Conservation (phyloP, 2,888 invertebrate species). For the Cyclophora albipunctata region DNA sequence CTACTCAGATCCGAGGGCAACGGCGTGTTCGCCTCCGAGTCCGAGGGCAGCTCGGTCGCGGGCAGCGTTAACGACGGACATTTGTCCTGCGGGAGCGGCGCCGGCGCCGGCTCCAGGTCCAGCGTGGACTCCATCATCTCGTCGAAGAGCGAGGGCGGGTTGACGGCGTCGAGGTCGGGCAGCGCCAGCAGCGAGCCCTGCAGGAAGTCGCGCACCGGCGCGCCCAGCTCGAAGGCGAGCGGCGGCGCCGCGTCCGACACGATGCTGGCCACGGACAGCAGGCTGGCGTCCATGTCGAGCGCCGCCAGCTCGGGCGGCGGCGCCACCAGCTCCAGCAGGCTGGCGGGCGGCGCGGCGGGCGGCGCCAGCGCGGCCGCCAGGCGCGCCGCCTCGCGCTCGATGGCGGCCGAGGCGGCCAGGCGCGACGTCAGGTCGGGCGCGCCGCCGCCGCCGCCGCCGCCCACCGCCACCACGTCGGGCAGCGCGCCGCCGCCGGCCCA, state of each 20-base stretch:
- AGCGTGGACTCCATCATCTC: slow-evolving; percentile 79
- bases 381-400: slow-evolving; percentile 43
- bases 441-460: slow-evolving; percentile 55
- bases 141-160: slow-evolving; percentile 83
- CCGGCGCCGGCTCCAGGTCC: slow-evolving; percentile 64
- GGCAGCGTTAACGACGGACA: slow-evolving; percentile 74
- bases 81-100: slow-evolving; percentile 75
- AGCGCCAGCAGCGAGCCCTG: slow-evolving; percentile 54
- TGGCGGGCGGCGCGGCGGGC: slow-evolving; percentile 79
- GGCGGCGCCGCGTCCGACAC: slow-evolving; percentile 85
- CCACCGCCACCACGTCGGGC: slow-evolving; percentile 72
- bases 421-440: slow-evolving; percentile 39
- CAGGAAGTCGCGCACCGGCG: slow-evolving; percentile 71
- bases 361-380: slow-evolving; percentile 71
- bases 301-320: slow-evolving; percentile 89
- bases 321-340: slow-evolving; percentile 86
- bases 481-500: slow-evolving; percentile 76
- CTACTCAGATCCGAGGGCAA: slow-evolving; percentile 83
- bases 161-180: slow-evolving; percentile 80
- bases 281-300: slow-evolving; percentile 86
- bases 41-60: slow-evolving; percentile 73
- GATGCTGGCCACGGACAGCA: slow-evolving; percentile 89
- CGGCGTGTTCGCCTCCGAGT: slow-evolving; percentile 75
- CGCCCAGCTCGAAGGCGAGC: slow-evolving; percentile 75
- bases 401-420: slow-evolving; percentile 75